Evolutionary conservation across 2,113 vertebrate genomes (phyloP), one percentile per base, ranked within the genome.

Genomic region (Kryptolebias marmoratus): DNA sequence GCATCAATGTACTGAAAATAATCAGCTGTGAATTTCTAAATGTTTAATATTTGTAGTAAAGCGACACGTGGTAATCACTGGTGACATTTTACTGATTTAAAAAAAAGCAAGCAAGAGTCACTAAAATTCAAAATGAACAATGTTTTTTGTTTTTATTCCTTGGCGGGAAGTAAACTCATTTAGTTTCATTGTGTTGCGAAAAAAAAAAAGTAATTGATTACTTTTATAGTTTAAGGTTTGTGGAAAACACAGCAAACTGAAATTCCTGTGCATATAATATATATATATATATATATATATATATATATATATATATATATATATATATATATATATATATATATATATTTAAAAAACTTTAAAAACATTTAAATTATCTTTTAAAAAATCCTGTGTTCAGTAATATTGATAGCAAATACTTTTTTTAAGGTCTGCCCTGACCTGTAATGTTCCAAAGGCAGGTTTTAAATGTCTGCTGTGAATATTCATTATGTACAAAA

Each of bases 401-500:
- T 61, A 82, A 87, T 89, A 88, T 87, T 85, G 82, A 87, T 75
- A 10, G 39, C 39, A 62, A 75, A 72, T 81, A 32, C 83, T 87
- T 83, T 13, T 42, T 22, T 69, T 60, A 75, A 91, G 87, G 87
- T 89, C 89, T 86, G 84, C 87, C 88, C 79, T 83, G 78, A 84
- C 66, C 80, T 75, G 16, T 61, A 72, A 70, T 65, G 76, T 78
- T 83, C 12, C 61, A 50, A 72, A 74, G 75, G 82, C 80, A 88
- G 84, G 89, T 86, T 86, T 74, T 4, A 77, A 79, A 80, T 57
- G 8, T 62, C 53, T 75, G 62, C 6, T 69, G 45, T 83, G 64
- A 82, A 82, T 79, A 75, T 83, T 79, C 11, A 82, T 88, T 88
- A 91, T 91, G 75, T 93, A 91, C 89, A 94, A 84, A 22, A 86